Base-by-base conservation (phyloP, 2,888 invertebrate genomes). In the Phalera bucephala region DNA sequence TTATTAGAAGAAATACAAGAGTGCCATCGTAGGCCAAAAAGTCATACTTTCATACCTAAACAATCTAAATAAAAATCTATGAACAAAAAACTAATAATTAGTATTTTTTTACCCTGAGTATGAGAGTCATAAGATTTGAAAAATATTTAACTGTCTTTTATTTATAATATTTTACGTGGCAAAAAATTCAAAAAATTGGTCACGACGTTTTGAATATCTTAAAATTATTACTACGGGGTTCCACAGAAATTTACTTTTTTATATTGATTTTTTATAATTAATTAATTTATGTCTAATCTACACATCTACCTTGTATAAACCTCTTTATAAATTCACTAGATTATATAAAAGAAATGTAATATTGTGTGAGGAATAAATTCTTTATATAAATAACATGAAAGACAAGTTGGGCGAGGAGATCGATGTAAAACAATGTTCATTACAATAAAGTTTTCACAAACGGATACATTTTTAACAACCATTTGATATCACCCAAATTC, bases 261-360 rank as follows among this genome's bases (percentile, higher is more conserved):
- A 53, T 61, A 63, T 60, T 60, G 51, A 59, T 64, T 78, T 69
- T 77, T 56, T 60, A 58, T 35, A 48, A 46, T 58, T 47, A 58
- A 34, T 45, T 52, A 29, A 17, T 54, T 76, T 81, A 82, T 70
- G 57, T 69, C 87, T 88, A 87, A 66, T 56, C 86, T 87, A 86
- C 84, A 72, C 73, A 66, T 81, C 89, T 90, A 90, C 89, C 89
- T 90, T 89, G 89, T 90, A 88, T 89, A 85, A 88, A 90, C 89
- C 89, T 88, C 88, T 72, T 87, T 76, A 80, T 76, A 83, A 84
- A 84, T 82, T 78, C 77, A 77, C 76, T 80, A 83, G 80, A 73
- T 53, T 55, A 62, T 59, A 52, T 51, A 53, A 65, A 58, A 14
- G 51, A 48, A 61, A 66, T 57, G 46, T 48, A 45, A 53, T 54